A percentile compares a stretch with the other conserved stretches of the same genome.
Conservation (phyloP, 2,888 invertebrate species). For the Caenorhabditis plicata region DNA sequence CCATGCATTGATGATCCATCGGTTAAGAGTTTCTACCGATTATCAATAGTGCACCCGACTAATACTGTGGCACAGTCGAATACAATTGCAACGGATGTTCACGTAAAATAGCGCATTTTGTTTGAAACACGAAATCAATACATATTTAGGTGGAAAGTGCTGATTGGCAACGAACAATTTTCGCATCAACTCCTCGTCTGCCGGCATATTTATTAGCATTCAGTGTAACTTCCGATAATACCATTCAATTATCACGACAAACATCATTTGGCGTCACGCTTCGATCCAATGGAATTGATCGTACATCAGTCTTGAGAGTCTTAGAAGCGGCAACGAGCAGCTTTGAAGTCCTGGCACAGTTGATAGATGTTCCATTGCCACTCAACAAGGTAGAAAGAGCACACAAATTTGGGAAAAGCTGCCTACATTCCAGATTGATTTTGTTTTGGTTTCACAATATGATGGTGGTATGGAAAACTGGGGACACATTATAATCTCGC, state of each 20-base stretch:
- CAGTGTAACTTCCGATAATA: slow-evolving; percentile 41
- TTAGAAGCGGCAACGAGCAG: slow-evolving; percentile 40
- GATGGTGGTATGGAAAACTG: slow-evolving; percentile 57
- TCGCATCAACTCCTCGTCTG: slow-evolving; percentile 42
- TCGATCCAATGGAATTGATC: slow-evolving; percentile 30
- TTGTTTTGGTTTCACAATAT: slow-evolving; percentile 41
- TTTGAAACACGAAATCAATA: neutral
- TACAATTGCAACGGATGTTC: slow-evolving; percentile 46
- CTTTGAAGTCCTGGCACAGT: slow-evolving; percentile 41
- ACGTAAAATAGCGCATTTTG: slow-evolving; percentile 19
- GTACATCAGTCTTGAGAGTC: slow-evolving; percentile 30
- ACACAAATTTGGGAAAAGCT: too few species aligned
- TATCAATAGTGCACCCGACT: slow-evolving; percentile 39
- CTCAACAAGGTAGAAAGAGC: slow-evolving; percentile 37
- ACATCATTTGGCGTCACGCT: slow-evolving; percentile 51
- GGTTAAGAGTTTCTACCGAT: slow-evolving; percentile 40
- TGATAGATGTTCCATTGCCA: slow-evolving; percentile 43
- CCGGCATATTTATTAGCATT: slow-evolving; percentile 49
- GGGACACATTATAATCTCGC: slow-evolving; percentile 46
- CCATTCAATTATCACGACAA: slow-evolving; percentile 45
- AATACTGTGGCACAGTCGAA: slow-evolving; percentile 44
- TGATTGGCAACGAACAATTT: slow-evolving; percentile 43
- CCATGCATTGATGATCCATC: slow-evolving; percentile 47
- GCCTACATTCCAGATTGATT: slow-evolving; percentile 34
- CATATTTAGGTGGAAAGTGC: slow-evolving; percentile 22